Conservation (phyloP, 2,888 invertebrate genomes). For the Beris chalybata region DNA sequence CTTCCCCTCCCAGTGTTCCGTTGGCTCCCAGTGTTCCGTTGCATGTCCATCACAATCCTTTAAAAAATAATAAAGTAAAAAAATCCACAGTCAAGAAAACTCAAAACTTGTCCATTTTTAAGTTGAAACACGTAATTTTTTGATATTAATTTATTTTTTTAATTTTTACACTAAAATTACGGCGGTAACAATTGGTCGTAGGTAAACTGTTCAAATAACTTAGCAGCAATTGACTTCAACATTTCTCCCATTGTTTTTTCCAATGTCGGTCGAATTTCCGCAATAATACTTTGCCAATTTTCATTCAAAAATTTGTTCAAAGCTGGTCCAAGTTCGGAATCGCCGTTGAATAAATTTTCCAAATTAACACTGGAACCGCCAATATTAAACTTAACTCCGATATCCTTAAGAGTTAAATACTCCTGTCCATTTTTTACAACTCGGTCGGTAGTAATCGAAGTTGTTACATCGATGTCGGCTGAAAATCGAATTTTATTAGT, state of each 20-base stretch:
- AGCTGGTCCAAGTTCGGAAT: slow-evolving; percentile 66
- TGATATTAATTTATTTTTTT: too few relatives aligned
- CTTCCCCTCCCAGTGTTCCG: too few relatives aligned
- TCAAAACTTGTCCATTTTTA: too few relatives aligned
- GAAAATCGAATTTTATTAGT: slow-evolving; percentile 37
- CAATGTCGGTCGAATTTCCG: slow-evolving; percentile 71
- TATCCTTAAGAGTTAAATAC: slow-evolving; percentile 65
- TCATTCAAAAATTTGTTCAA: slow-evolving; percentile 79
- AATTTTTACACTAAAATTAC: slow-evolving; percentile 39
- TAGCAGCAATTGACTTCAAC: slow-evolving; percentile 63
- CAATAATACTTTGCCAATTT: slow-evolving; percentile 72
- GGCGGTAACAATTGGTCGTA: slow-evolving; percentile 60
- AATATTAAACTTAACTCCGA: slow-evolving; percentile 68
- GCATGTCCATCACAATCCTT: too few relatives aligned
- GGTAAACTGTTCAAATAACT: slow-evolving; percentile 63
- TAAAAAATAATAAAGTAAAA: too few relatives aligned
- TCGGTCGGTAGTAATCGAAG: slow-evolving; percentile 64
- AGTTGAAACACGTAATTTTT: too few relatives aligned
- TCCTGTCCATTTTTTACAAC: slow-evolving; percentile 58
- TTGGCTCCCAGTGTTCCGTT: too few relatives aligned
- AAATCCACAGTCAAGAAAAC: too few relatives aligned
- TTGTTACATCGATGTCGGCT: slow-evolving; percentile 69
- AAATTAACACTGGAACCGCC: slow-evolving; percentile 67
- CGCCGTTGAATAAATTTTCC: slow-evolving; percentile 73
- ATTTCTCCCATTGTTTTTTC: slow-evolving; percentile 65